A percentile compares a stretch with the other conserved stretches of the same genome.
These are phyloP conservation scores for Tenthredo livida DNA, from an alignment of 2,888 invertebrate genomes.

Conservation along the genomic window DNA sequence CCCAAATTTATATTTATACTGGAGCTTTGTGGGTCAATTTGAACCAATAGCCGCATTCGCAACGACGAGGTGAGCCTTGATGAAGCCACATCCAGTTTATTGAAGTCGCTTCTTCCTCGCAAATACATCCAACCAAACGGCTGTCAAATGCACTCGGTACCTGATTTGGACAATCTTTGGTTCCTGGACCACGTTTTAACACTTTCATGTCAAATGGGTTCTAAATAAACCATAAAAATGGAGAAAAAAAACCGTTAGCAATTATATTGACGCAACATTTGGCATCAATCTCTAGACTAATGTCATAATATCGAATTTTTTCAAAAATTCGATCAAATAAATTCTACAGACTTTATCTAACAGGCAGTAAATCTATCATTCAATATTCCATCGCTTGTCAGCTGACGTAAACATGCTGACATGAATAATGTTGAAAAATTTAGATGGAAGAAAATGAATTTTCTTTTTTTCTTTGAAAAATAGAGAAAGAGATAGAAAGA, in stretches of 20 bases:
- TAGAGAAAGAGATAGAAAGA: background rate
- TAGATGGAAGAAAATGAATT: background rate
- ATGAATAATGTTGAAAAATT: background rate
- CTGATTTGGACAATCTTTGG: conserved; percentile 91
- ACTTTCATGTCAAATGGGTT: conserved; percentile 93
- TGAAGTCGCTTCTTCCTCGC: conserved; percentile 94
- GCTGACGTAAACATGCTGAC: background rate
- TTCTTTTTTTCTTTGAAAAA: background rate
- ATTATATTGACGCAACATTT: background rate
- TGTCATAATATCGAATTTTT: no score
- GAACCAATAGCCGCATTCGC: conserved; percentile 98
- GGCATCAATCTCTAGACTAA: background rate
- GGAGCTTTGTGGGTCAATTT: conserved; percentile 90
- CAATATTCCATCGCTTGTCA: background rate
- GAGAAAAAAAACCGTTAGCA: background rate
- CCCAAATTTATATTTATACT: conserved; percentile 80
- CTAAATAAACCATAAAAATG: conserved; percentile 66
- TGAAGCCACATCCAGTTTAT: conserved; percentile 98
- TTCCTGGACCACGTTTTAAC: conserved; percentile 89
- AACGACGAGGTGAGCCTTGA: conserved; percentile 93
- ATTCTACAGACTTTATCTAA: background rate
- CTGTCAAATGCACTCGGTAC: conserved; percentile 95
- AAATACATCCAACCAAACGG: conserved; percentile 96
- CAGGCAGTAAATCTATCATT: background rate
- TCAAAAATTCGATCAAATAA: background rate